These are phyloP conservation scores for Bubalus kerabau DNA, from an alignment of 2,113 vertebrate species.

Conservation along the genomic window DNA sequence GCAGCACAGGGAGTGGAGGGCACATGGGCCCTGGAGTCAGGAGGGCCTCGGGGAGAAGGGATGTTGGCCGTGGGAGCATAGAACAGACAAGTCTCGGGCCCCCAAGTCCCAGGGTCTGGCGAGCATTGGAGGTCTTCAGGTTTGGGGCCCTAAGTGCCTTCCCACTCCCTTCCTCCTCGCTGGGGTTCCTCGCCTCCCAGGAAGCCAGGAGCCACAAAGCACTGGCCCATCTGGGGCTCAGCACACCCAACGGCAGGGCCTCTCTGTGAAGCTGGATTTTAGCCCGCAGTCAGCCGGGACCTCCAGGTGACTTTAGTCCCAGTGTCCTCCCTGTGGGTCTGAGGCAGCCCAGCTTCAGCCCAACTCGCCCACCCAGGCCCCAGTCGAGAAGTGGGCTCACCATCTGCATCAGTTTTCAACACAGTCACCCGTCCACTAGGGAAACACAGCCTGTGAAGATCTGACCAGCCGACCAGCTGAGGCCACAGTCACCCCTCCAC, in stretches of 20 bases:
- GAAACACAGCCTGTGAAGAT: fast-evolving
- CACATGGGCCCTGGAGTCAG: no score
- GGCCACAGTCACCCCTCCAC: background rate
- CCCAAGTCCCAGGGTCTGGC: background rate
- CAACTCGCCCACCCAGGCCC: background rate
- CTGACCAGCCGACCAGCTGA: background rate
- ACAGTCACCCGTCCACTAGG: background rate
- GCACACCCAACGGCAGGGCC: fast-evolving
- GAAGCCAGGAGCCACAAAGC: background rate
- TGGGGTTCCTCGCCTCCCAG: background rate
- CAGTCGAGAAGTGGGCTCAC: background rate
- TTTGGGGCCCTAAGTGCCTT: background rate
- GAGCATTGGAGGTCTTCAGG: background rate
- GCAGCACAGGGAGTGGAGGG: background rate
- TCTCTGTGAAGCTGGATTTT: background rate
- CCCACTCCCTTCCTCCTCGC: background rate
- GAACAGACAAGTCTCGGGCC: background rate
- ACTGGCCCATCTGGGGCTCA: background rate
- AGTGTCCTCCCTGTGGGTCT: background rate
- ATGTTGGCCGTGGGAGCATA: background rate
- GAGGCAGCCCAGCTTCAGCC: background rate
- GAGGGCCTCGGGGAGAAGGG: background rate
- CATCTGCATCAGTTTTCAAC: background rate
- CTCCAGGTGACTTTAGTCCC: background rate
- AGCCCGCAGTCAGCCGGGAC: background rate